Evolutionary conservation across 2,888 invertebrate species (phyloP).

Genomic region (Volucella inanis): DNA sequence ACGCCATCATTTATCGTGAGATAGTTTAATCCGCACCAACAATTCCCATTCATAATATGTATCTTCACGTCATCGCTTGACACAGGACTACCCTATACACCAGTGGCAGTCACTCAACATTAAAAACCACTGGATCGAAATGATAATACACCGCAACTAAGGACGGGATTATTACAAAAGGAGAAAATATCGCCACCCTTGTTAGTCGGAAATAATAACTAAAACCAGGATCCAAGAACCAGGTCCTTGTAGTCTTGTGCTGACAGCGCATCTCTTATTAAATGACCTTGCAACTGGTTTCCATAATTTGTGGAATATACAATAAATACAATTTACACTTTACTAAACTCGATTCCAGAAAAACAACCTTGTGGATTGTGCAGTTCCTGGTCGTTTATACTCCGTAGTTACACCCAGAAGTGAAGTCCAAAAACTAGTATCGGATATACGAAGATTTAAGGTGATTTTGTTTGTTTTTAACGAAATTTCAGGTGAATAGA

Average conservation of each 20-base stretch:
- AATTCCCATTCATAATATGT: background rate
- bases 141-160: background rate
- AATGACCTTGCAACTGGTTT: conserved; percentile 39
- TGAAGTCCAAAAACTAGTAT: too few species aligned
- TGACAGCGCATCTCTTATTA: conserved; percentile 7
- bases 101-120: background rate
- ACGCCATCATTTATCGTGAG: background rate
- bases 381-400: too few species aligned
- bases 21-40: background rate
- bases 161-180: conserved; percentile 6
- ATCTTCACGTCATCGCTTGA: background rate
- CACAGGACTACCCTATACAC: background rate
- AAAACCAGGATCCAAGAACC: background rate
- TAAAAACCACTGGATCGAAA: background rate
- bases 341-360: conserved; percentile 20
- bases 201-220: background rate
- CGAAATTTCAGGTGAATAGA: too few species aligned
- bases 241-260: background rate
- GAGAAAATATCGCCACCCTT: background rate
- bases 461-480: too few species aligned
- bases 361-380: background rate
- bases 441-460: too few species aligned
- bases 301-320: conserved; percentile 26
- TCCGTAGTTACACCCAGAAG: too few species aligned
- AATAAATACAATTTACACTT: conserved; percentile 9